Percentiles rank a stretch among this genome's conserved stretches.
These are phyloP conservation scores for Eupithecia subfuscata DNA, from an alignment of 2,888 invertebrate genomes.

Conservation along the genomic window DNA sequence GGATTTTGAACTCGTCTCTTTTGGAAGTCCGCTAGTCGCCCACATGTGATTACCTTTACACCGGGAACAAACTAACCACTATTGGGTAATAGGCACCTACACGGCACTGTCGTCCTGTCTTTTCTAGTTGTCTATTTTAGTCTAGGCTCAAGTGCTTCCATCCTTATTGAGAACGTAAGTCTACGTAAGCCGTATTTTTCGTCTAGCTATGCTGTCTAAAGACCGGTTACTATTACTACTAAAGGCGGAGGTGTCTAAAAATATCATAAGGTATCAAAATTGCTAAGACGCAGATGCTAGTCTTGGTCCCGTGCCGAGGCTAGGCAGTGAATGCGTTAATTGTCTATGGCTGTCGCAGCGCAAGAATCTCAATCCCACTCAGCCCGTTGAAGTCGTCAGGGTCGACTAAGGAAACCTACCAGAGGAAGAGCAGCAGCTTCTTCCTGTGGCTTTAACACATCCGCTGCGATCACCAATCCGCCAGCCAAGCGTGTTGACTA, in stretches of 20 bases:
- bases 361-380: background rate
- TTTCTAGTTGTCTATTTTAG: constrained; percentile 27
- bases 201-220: background rate
- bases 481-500: too few relatives aligned
- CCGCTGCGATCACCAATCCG: too few relatives aligned
- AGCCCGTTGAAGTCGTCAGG: background rate
- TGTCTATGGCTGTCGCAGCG: background rate
- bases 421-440: background rate
- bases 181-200: constrained; percentile 21
- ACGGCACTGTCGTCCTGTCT: constrained; percentile 22
- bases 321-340: too few relatives aligned
- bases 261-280: background rate
- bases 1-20: background rate
- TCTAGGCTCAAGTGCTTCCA: constrained; percentile 30
- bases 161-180: constrained; percentile 22
- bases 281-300: too few relatives aligned
- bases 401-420: background rate
- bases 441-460: too few relatives aligned
- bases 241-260: background rate
- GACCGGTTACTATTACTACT: background rate
- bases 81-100: constrained; percentile 22
- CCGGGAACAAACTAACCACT: constrained; percentile 7
- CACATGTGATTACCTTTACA: background rate
- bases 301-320: too few relatives aligned
- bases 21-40: background rate